Evolutionary conservation across 2,888 invertebrate species (phyloP).

Genomic region (Halictus ligatus): DNA sequence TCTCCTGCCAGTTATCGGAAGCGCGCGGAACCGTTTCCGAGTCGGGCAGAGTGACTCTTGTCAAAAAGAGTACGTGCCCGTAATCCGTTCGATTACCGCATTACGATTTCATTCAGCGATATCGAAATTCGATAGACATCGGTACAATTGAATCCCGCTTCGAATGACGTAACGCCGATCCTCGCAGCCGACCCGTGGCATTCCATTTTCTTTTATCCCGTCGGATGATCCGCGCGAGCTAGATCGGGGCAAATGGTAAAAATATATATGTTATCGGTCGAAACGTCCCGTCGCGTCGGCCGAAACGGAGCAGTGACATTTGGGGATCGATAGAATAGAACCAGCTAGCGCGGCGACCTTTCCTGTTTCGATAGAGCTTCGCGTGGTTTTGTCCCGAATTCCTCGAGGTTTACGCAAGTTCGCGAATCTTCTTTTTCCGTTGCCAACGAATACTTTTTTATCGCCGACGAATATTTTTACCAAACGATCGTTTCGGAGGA

Average conservation of each 20-base stretch:
- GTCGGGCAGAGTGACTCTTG: background rate
- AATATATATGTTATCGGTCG: background rate
- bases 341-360: slow-evolving; percentile 14
- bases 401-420: no score
- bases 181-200: background rate
- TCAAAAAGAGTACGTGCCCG: background rate
- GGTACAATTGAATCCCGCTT: background rate
- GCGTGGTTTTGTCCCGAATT: background rate
- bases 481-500: background rate
- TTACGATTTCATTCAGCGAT: background rate
- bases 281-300: background rate
- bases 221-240: background rate
- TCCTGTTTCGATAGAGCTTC: background rate
- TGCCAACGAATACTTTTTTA: no score
- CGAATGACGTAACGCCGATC: slow-evolving; percentile 1
- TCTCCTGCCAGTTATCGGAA: no score
- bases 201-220: background rate
- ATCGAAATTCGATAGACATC: background rate
- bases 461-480: no score
- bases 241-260: background rate
- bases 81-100: background rate
- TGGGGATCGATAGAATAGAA: slow-evolving; percentile 20
- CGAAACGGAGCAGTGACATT: slow-evolving; percentile 27
- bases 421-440: no score
- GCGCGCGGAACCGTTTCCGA: background rate